Conservation (phyloP, 2,797 vertebrate species). For the Karalla daura region DNA sequence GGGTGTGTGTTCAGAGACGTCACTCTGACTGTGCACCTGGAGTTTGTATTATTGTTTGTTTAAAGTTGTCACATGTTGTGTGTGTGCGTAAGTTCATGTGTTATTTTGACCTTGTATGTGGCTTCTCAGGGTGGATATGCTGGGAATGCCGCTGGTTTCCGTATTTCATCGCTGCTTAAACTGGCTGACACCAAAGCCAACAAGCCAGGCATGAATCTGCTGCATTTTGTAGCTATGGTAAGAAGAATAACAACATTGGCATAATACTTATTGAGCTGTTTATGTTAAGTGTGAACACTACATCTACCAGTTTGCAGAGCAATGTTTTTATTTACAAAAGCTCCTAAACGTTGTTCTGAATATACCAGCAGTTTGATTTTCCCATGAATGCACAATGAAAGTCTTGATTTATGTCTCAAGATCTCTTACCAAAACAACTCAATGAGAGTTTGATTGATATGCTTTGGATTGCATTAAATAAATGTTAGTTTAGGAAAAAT, state of each 20-base stretch:
- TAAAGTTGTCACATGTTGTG: constrained; percentile 50
- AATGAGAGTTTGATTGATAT: too few species aligned
- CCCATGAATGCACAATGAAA: background rate
- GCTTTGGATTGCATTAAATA: background rate
- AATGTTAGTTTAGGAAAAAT: background rate
- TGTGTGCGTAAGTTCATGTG: constrained; percentile 15
- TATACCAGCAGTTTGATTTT: background rate
- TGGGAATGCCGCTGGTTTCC: constrained; percentile 87
- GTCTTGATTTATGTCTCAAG: too few species aligned
- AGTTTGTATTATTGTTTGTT: constrained; percentile 67
- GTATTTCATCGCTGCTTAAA: constrained; percentile 86
- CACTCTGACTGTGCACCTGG: constrained; percentile 50
- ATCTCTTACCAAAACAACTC: too few species aligned
- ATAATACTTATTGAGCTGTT: too few species aligned
- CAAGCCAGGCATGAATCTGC: constrained; percentile 88
- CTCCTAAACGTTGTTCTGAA: too few species aligned
- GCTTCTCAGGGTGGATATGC: constrained; percentile 84
- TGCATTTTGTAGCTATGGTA: constrained; percentile 88
- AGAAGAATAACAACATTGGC: too few species aligned
- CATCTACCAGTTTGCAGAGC: background rate
- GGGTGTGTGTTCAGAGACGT: constrained; percentile 44
- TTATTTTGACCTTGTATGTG: constrained; percentile 61
- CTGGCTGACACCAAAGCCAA: constrained; percentile 89
- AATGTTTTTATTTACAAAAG: background rate
- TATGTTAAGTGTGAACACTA: background rate